A percentile compares a stretch with the other conserved stretches of the same genome.
phyloP scores from a whole-genome alignment of 2,113 vertebrate species.

The Chunga burmeisteri region DNA sequence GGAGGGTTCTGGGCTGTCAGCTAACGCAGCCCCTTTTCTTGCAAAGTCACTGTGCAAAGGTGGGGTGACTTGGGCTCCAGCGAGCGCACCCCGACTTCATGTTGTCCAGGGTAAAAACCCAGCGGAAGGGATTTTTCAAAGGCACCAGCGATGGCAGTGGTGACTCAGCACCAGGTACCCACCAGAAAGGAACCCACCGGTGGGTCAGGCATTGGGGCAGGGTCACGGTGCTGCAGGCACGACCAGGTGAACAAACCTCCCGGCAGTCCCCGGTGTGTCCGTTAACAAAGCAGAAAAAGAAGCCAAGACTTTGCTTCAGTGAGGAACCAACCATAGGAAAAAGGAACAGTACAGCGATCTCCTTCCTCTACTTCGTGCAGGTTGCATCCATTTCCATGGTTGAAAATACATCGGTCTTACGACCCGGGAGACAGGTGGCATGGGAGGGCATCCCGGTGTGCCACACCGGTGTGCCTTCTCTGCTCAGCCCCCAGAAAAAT shows the following conservation, averaged over 20 bases:
- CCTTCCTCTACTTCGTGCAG: not conserved
- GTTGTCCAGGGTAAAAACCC: not conserved
- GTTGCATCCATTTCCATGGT: not conserved
- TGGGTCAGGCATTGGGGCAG: fast-evolving
- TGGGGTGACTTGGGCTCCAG: not conserved
- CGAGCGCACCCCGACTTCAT: fast-evolving
- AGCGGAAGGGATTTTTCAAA: not conserved
- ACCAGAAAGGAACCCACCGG: not conserved
- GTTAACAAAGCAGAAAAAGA: not conserved
- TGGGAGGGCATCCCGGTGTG: fast-evolving
- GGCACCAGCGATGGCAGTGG: not conserved
- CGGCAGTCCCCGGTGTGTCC: fast-evolving
- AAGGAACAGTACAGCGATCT: not conserved
- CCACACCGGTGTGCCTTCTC: fast-evolving
- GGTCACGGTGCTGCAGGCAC: not conserved
- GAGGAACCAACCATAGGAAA: not conserved
- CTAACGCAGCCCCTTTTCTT: not conserved
- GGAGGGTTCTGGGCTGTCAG: not conserved
- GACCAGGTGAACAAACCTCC: not conserved
- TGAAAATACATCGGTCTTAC: not conserved
- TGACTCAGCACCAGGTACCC: not conserved
- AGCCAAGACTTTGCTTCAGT: not conserved
- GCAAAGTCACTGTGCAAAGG: not conserved
- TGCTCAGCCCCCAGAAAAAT: not conserved
- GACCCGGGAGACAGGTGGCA: not conserved